Conservation (phyloP, 1,140 invertebrate species). For the Rhynchophorus ferrugineus region DNA sequence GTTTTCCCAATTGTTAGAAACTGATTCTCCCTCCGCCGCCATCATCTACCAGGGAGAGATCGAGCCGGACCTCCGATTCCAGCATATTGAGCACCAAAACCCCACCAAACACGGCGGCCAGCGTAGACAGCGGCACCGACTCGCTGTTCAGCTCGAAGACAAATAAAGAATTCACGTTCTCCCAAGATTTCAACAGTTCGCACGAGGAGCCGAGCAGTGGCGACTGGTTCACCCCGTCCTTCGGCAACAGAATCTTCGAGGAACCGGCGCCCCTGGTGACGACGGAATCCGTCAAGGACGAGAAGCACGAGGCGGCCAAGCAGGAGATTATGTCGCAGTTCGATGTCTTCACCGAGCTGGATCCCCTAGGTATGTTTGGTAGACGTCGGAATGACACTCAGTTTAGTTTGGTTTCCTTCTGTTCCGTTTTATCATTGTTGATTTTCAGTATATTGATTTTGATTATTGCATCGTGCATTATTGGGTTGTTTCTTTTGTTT, state of each 20-base stretch:
- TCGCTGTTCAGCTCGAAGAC: slow-evolving; percentile 16
- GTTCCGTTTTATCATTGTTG: too few relatives aligned
- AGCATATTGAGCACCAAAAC: slow-evolving; percentile 38
- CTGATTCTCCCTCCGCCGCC: slow-evolving; percentile 58
- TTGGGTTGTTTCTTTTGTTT: too few relatives aligned
- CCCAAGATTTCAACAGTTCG: slow-evolving; percentile 32
- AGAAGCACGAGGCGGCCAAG: slow-evolving; percentile 36
- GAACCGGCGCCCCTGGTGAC: slow-evolving; percentile 22
- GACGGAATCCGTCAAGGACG: slow-evolving; percentile 29
- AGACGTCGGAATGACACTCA: background rate
- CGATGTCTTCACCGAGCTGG: slow-evolving; percentile 86
- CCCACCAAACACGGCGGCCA: slow-evolving; percentile 25
- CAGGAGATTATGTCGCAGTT: slow-evolving; percentile 40
- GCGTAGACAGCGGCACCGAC: slow-evolving; percentile 20
- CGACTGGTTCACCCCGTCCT: slow-evolving; percentile 37
- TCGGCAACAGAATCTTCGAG: slow-evolving; percentile 33
- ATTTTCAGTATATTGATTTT: too few relatives aligned
- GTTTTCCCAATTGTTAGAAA: slow-evolving; percentile 34
- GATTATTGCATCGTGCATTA: too few relatives aligned
- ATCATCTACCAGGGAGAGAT: slow-evolving; percentile 42
- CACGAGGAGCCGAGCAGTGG: slow-evolving; percentile 35
- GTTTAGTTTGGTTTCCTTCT: slow-evolving; percentile 6
- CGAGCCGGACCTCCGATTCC: slow-evolving; percentile 32
- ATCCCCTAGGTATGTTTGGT: slow-evolving; percentile 64
- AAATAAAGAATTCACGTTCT: slow-evolving; percentile 29